Conservation (phyloP, 2,113 vertebrate species). For the Pao palembangensis region DNA sequence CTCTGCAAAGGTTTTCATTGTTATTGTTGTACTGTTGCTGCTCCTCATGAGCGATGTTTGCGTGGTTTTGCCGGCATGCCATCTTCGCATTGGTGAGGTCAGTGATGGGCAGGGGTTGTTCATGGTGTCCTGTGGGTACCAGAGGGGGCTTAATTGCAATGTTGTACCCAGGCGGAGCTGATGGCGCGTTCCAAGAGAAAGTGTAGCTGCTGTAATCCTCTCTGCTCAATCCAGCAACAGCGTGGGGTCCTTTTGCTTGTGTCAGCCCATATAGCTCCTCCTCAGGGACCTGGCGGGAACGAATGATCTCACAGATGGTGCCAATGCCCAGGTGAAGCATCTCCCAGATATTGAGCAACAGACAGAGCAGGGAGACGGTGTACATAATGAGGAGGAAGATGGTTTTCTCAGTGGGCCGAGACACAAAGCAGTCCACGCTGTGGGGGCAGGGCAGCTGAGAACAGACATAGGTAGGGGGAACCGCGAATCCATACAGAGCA, state of each 20-base stretch:
- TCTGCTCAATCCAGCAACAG: conserved; percentile 11
- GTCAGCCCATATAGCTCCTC: conserved; percentile 69
- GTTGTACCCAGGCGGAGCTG: conserved; percentile 88
- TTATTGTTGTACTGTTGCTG: conserved; percentile 79
- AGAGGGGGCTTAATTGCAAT: conserved; percentile 78
- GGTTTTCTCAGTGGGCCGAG: conserved; percentile 92
- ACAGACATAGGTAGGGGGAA: conserved; percentile 81
- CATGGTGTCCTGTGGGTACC: conserved; percentile 39
- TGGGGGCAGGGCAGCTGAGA: conserved; percentile 84
- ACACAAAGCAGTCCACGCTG: conserved; percentile 90
- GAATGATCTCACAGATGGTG: conserved; percentile 84
- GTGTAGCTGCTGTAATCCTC: conserved; percentile 81
- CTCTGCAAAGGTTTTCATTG: conserved; percentile 74
- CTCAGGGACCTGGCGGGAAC: conserved; percentile 67
- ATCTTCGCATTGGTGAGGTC: conserved; percentile 84
- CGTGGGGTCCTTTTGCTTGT: conserved; percentile 1
- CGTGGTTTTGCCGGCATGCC: conserved; percentile 86
- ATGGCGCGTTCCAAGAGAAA: conserved; percentile 84
- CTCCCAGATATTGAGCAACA: conserved; percentile 88
- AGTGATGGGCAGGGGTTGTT: conserved; percentile 78
- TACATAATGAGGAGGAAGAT: conserved; percentile 97
- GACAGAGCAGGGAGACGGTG: conserved; percentile 85
- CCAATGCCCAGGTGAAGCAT: conserved; percentile 91
- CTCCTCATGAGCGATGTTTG: conserved; percentile 84
- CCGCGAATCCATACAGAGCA: conserved; percentile 85